phyloP scores from a whole-genome alignment of 2,113 vertebrate genomes.

The Vulpes ferrilata region DNA sequence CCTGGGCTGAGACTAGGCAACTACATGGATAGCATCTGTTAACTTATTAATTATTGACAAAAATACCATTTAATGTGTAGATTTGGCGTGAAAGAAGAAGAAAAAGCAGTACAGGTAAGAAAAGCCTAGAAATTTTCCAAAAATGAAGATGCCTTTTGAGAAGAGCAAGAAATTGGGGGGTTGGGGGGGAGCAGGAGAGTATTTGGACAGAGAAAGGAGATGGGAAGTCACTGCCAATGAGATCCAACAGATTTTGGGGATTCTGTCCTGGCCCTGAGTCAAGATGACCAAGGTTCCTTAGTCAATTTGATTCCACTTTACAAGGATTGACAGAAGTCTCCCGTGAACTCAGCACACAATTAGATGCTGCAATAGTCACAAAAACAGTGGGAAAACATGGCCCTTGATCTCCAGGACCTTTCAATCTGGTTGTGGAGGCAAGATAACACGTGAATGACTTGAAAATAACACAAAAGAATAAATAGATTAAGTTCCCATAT shows the following conservation, averaged over 20 bases:
- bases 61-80: neutral
- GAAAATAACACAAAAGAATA: conserved; percentile 65
- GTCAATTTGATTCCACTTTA: conserved; percentile 23
- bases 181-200: neutral
- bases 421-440: conserved; percentile 23
- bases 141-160: neutral
- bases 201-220: neutral
- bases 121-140: neutral
- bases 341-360: neutral
- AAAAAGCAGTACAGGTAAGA: neutral
- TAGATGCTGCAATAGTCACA: conserved; percentile 24
- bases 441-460: conserved; percentile 48
- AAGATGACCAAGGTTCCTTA: conserved; percentile 33
- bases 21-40: conserved; percentile 31
- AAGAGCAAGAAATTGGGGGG: neutral
- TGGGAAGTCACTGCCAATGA: neutral
- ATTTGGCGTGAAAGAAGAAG: conserved; percentile 33
- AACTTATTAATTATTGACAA: conserved; percentile 46
- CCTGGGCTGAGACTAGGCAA: conserved; percentile 32
- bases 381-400: conserved; percentile 42
- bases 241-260: neutral
- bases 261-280: conserved; percentile 1
- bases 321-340: conserved; percentile 5
- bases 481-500: conserved; percentile 27
- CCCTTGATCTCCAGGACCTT: conserved; percentile 57